phyloP scores from a whole-genome alignment of 2,797 vertebrate species.

The Parotocinclus haroldoi region DNA sequence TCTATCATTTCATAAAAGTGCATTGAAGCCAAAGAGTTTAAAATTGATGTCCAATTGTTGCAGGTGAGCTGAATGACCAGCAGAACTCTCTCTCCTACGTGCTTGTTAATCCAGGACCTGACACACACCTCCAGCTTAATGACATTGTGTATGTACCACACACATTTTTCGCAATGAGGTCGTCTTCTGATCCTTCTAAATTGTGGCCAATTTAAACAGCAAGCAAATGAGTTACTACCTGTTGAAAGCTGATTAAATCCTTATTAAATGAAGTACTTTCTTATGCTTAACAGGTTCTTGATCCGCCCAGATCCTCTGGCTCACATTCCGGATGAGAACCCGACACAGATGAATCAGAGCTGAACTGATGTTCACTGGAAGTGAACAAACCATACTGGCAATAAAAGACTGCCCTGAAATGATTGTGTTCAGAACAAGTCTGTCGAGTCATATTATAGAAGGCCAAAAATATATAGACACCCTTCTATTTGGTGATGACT shows the following conservation, averaged over 20 bases:
- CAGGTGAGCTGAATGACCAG: conserved; percentile 92
- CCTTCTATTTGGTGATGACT: no score
- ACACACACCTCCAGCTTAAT: conserved; percentile 86
- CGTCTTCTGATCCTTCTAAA: not conserved
- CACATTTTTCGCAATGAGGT: not conserved
- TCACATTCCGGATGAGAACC: conserved; percentile 79
- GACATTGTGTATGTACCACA: conserved; percentile 83
- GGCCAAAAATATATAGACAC: no score
- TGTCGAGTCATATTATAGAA: no score
- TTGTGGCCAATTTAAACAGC: no score
- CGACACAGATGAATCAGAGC: conserved; percentile 76
- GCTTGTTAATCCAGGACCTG: conserved; percentile 88
- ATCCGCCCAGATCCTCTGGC: conserved; percentile 91
- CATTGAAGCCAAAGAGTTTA: no score
- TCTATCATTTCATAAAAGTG: no score
- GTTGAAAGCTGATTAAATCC: no score
- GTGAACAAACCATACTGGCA: no score
- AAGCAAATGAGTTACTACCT: no score
- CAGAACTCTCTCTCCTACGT: conserved; percentile 94
- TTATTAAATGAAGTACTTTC: not conserved
- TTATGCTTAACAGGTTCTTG: conserved; percentile 72
- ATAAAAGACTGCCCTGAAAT: no score
- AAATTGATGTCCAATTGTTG: conserved; percentile 34
- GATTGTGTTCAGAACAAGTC: no score
- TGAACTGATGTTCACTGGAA: conserved; percentile 58